These are phyloP conservation scores for Euura saliciscinereae DNA, from an alignment of 1,140 invertebrate species.

Conservation along the genomic window DNA sequence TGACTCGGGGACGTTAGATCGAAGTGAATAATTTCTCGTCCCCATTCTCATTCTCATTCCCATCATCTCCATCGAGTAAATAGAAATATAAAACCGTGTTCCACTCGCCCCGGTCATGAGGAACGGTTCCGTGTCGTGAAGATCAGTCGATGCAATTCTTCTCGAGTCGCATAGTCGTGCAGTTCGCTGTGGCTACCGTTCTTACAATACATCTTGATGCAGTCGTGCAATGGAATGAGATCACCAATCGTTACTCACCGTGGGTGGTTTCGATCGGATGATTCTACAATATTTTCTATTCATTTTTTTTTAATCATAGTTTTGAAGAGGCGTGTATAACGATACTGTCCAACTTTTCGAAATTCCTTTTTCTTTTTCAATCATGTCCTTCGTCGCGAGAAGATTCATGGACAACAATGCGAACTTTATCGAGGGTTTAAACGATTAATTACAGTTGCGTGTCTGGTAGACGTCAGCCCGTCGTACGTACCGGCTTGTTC, in stretches of 20 bases:
- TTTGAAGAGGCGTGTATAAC: too few relatives aligned
- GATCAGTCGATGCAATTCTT: conserved; percentile 3
- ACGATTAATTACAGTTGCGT: conserved; percentile 47
- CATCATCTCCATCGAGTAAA: too few relatives aligned
- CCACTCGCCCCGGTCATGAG: conserved; percentile 11
- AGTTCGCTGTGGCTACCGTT: background rate
- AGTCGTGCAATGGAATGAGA: conserved; percentile 26
- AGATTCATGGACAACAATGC: conserved; percentile 31
- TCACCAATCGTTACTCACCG: conserved; percentile 43
- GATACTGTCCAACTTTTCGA: too few relatives aligned
- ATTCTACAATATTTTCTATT: too few relatives aligned
- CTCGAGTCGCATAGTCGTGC: background rate
- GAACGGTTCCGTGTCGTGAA: conserved; percentile 10
- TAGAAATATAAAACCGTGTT: conserved; percentile 20
- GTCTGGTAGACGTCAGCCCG: conserved; percentile 35
- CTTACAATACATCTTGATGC: conserved; percentile 27
- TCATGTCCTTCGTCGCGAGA: background rate
- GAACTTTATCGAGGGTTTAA: conserved; percentile 40
- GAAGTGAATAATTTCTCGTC: too few relatives aligned
- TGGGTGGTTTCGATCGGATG: conserved; percentile 37
- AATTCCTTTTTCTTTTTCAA: too few relatives aligned
- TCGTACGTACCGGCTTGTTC: conserved; percentile 25
- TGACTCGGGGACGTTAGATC: too few relatives aligned
- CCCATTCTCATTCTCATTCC: too few relatives aligned
- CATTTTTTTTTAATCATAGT: too few relatives aligned